phyloP scores from a whole-genome alignment of 2,113 vertebrate genomes.

The Lepus americanus region DNA sequence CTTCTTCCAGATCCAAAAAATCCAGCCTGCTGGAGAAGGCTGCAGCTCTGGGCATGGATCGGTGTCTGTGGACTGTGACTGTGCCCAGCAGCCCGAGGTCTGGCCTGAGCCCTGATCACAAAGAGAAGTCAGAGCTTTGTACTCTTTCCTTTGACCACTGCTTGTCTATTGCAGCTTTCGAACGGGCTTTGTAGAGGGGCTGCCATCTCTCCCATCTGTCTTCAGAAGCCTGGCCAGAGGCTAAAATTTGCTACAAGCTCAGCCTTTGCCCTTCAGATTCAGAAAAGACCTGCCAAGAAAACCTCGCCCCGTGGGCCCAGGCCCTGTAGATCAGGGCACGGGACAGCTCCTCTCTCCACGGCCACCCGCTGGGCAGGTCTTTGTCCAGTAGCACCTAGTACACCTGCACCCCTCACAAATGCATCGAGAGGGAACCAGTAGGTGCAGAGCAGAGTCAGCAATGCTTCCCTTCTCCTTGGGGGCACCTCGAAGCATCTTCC shows the following conservation, averaged over 20 bases:
- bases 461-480: neutral
- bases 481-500: neutral
- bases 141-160: neutral
- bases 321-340: neutral
- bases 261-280: constrained; percentile 32
- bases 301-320: neutral
- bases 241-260: neutral
- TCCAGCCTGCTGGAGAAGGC: neutral
- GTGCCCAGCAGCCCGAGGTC: neutral
- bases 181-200: neutral
- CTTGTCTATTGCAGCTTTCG: neutral
- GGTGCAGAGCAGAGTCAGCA: neutral
- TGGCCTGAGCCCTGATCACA: neutral
- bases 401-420: neutral
- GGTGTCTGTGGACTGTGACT: no score
- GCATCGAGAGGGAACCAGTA: neutral
- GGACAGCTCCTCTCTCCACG: neutral
- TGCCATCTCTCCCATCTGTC: neutral
- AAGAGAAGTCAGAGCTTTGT: neutral
- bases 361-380: neutral
- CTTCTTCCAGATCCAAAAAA: neutral
- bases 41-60: no score
- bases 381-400: neutral
- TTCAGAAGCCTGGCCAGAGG: constrained; percentile 13
- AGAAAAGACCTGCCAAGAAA: constrained; percentile 35